Conservation (phyloP, 2,797 vertebrate genomes). For the Melopsittacus undulatus region DNA sequence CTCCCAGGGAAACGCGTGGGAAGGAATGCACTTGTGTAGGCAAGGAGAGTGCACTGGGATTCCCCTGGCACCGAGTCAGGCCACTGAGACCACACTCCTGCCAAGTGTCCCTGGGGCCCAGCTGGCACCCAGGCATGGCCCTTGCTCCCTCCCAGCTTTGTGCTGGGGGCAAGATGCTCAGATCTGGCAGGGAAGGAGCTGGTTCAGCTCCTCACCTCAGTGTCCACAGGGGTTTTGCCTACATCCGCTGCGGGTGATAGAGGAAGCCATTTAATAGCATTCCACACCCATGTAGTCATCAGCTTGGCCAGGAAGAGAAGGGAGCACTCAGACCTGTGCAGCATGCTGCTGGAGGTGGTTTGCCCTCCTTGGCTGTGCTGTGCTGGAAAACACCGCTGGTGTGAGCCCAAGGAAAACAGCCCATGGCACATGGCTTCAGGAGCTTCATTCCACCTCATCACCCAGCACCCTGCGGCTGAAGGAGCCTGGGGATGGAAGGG, state of each 20-base stretch:
- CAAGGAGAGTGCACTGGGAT: not conserved
- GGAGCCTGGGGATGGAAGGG: not conserved
- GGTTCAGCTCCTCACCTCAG: not conserved
- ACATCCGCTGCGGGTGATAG: not conserved
- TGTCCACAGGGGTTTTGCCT: not conserved
- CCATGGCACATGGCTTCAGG: rapidly evolving
- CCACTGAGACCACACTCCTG: not conserved
- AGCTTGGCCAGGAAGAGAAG: not conserved
- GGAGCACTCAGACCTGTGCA: not conserved
- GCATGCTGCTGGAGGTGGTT: rapidly evolving
- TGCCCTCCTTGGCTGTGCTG: not conserved
- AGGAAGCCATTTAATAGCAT: not conserved
- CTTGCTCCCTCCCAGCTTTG: not conserved
- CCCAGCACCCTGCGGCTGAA: rapidly evolving
- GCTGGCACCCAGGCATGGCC: not conserved
- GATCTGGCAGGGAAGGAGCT: not conserved
- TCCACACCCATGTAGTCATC: not conserved
- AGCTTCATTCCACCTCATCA: not conserved
- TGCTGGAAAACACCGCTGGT: not conserved
- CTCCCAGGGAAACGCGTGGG: slow-evolving; percentile 62
- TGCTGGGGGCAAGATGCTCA: not conserved
- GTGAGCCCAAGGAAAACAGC: not conserved
- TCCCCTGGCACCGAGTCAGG: slow-evolving; percentile 43
- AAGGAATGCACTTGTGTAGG: slow-evolving; percentile 30
- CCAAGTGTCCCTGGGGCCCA: not conserved